These are phyloP conservation scores for Hylaeus anthracinus DNA, from an alignment of 1,140 invertebrate species.

Conservation along the genomic window DNA sequence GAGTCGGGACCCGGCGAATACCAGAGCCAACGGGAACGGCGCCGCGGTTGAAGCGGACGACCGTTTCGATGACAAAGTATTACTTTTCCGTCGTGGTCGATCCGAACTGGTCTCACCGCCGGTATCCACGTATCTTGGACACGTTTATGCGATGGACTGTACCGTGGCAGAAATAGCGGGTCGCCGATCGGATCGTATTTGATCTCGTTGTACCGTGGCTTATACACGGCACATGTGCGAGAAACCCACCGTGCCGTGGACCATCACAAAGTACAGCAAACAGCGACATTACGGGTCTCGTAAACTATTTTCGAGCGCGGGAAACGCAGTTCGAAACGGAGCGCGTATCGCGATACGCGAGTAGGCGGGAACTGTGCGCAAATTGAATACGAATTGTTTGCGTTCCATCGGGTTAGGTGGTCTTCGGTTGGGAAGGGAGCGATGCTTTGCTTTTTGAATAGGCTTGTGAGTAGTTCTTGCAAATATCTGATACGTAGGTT, in stretches of 20 bases:
- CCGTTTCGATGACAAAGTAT: slow-evolving; percentile 33
- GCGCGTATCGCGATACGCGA: neutral
- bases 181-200: slow-evolving; percentile 54
- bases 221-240: slow-evolving; percentile 20
- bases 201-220: slow-evolving; percentile 51
- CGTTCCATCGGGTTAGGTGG: no score
- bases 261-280: slow-evolving; percentile 35
- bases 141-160: slow-evolving; percentile 51
- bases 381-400: no score
- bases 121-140: neutral
- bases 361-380: neutral
- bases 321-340: slow-evolving; percentile 20
- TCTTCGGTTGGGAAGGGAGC: neutral
- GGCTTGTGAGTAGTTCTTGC: no score
- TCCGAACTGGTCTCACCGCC: neutral
- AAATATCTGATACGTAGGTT: no score
- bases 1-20: neutral
- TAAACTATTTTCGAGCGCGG: slow-evolving; percentile 37
- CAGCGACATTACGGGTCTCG: slow-evolving; percentile 2
- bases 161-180: slow-evolving; percentile 60
- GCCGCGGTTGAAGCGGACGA: neutral
- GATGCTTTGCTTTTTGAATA: neutral
- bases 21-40: neutral
- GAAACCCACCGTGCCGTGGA: slow-evolving; percentile 5
- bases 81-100: slow-evolving; percentile 22